Evolutionary conservation across 1,140 invertebrate species (phyloP), one percentile per base, ranked within the genome.

Genomic region (Pseudoatta argentina): DNA sequence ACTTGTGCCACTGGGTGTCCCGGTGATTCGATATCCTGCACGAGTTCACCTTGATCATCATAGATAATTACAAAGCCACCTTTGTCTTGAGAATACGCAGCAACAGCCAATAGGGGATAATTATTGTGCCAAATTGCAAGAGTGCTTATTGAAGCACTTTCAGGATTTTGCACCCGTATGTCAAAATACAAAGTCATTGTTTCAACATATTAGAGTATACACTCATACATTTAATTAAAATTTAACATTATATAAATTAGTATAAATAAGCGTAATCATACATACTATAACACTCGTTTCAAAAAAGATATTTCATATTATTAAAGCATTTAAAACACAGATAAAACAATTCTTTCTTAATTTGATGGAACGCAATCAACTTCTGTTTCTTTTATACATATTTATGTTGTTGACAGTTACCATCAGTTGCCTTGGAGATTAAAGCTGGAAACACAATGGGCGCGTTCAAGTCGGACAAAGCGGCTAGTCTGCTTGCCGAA

Each of bases 1-100:
- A 98, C 97, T 95, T 98, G 97, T 76, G 97, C 97, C 0, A 97
- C 96, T 6, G 96, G 94, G 91, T 98, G 96, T 51, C 96, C 96
- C 0, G 97, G 96, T 93, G 97, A 97, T 34, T 97, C 97, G n/a
- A 98, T 97, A 94, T 98, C 97, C 85, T 96, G 96, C 86, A 98
- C 94, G 39, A 97, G 96, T 91, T 98, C 97, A 67, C 98, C 98
- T 97, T 98, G 94, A 95, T 99, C 98, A 93, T 98, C 97, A 92
- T 98, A 98, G 86, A 99, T 97, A 77, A 97, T 98, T 1, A 99
- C 97, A 87, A 97, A 97, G 86, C 98, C 98, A 48, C 98, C 98
- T 92, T 97, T 97, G 85, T 98, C 98, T 94, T 98, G 97, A 91
- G 97, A 97, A 94, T 97, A 98, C 3, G 98, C 97, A 16, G 98